phyloP scores from a whole-genome alignment of 2,113 vertebrate genomes.

The Nesogale talazaci region DNA sequence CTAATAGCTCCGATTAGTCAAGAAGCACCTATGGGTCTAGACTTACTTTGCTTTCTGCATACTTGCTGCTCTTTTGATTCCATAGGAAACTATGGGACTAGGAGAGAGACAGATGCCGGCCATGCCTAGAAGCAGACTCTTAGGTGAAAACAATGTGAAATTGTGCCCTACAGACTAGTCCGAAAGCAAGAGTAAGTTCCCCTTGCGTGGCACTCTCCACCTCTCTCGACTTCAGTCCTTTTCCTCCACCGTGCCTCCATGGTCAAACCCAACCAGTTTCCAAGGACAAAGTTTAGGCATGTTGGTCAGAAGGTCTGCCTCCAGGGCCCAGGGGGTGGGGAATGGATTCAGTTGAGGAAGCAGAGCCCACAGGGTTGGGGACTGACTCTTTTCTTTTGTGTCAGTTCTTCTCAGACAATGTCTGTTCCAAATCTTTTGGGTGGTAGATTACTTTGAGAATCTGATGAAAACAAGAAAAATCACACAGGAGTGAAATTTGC shows the following conservation, averaged over 20 bases:
- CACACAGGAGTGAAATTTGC: slow-evolving; percentile 13
- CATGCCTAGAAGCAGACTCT: too few relatives aligned
- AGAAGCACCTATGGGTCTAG: too few relatives aligned
- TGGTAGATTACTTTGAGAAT: slow-evolving; percentile 35
- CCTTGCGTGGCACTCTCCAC: too few relatives aligned
- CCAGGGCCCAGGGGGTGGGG: neutral
- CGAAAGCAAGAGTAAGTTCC: too few relatives aligned
- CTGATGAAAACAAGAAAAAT: neutral
- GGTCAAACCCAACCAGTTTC: neutral
- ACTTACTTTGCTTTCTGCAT: too few relatives aligned
- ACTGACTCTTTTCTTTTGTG: neutral
- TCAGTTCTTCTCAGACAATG: slow-evolving; percentile 18
- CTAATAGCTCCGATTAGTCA: too few relatives aligned
- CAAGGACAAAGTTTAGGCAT: neutral
- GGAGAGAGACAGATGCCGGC: too few relatives aligned
- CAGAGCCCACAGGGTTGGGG: neutral
- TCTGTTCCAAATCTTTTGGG: slow-evolving; percentile 44
- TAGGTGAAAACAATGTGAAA: too few relatives aligned
- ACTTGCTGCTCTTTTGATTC: too few relatives aligned
- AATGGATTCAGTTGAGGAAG: neutral
- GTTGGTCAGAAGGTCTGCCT: neutral
- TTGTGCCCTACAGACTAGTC: too few relatives aligned
- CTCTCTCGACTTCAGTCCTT: neutral
- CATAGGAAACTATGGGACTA: too few relatives aligned
- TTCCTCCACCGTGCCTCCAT: neutral